Evolutionary conservation across 2,888 invertebrate genomes (phyloP), one percentile per base, ranked within the genome.

Genomic region (Gortyna flavago): DNA sequence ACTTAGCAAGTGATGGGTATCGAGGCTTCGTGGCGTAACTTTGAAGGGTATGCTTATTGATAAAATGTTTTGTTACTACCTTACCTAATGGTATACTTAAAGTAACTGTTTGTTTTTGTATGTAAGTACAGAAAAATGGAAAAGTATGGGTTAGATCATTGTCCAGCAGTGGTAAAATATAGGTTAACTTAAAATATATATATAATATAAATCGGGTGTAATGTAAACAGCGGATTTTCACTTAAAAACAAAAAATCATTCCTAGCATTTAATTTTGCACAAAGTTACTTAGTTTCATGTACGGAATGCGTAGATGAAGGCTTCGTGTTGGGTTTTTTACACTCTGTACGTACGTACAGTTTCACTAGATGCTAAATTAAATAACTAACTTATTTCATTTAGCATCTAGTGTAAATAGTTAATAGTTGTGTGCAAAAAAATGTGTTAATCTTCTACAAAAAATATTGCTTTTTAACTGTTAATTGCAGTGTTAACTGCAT

Each of bases 21-120:
- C 64, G 83, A 70, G 13, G 77, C 44, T 77, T 32, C 38, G 18
- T 29, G 65, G 75, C 66, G 71, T 29, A 44, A 70, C 77, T 82
- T 73, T 82, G 83, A 83, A 71, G 83, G 72, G 72, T 72, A 35
- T 66, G n/a, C n/a, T n/a, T n/a, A 82, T 72, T 83, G 77, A 85
- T 85, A 70, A 65, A 81, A 75, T 25, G 51, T 38, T 51, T 32
- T 38, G 41, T 68, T 68, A 35, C 77, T 44, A 51, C 29, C 32
- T 51, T 44, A 75, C 32, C 16, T 21, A 35, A 4, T 16, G 4
- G 18, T 32, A 48, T 11, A 38, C 29, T 66, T 54, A 0, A 44
- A 67, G 25, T 57, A 57, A 51, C 21, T 29, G 5, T 54, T 25
- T 54, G 25, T 25, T 54, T 54, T 54, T 54, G 25, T 25, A 9